These are phyloP conservation scores for Ranitomeya imitator DNA, from an alignment of 2,113 vertebrate genomes.

Conservation along the genomic window DNA sequence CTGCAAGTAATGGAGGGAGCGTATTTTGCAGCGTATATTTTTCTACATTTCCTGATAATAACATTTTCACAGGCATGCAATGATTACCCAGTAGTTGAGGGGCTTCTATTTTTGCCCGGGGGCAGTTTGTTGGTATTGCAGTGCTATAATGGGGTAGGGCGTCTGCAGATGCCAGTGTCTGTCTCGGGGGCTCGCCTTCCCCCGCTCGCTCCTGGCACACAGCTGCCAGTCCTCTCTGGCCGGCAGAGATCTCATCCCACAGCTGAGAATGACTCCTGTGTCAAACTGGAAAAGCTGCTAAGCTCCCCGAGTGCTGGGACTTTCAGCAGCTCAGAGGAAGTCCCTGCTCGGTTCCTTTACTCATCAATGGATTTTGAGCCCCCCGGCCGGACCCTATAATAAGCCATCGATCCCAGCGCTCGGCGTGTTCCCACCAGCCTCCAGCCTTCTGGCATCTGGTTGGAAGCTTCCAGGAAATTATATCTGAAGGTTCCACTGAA, in stretches of 20 bases:
- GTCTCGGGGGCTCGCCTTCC: conserved; percentile 18
- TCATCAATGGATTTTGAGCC: neutral
- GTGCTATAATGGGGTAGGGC: conserved; percentile 16
- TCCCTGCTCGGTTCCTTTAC: neutral
- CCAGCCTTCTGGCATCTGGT: neutral
- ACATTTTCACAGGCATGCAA: too few species aligned
- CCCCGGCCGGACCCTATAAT: neutral
- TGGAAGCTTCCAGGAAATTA: neutral
- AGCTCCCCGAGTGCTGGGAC: neutral
- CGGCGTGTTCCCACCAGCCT: neutral
- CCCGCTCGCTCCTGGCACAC: neutral
- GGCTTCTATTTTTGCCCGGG: neutral
- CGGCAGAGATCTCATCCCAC: conserved; percentile 25
- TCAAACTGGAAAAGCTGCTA: conserved; percentile 14
- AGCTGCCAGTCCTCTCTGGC: neutral
- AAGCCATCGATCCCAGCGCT: neutral
- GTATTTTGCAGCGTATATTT: too few species aligned
- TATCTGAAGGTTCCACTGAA: too few species aligned
- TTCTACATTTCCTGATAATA: too few species aligned
- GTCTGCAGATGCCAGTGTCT: conserved; percentile 28
- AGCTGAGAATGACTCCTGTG: conserved; percentile 21
- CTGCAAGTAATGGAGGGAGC: too few species aligned
- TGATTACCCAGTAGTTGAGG: too few species aligned
- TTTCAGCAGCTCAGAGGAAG: conserved; percentile 31
- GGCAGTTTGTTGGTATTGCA: neutral